Evolutionary conservation across 2,888 invertebrate species (phyloP), one percentile per base, ranked within the genome.

Genomic region (Conomelus anceps): DNA sequence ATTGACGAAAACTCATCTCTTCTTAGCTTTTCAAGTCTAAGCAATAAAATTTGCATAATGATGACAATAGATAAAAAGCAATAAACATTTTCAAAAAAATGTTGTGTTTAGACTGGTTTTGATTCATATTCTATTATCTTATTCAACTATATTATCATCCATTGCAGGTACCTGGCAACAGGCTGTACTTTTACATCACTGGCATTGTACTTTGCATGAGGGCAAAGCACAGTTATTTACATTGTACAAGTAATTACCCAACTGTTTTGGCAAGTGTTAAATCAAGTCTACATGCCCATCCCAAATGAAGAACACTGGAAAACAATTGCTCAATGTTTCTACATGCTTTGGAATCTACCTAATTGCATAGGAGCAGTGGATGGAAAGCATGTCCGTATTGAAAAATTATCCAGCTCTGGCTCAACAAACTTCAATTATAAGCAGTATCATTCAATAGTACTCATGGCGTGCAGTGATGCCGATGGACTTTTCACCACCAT

Each of bases 401-500:
- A 92, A 89, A 92, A 92, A 89, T 85, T 90, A 22, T 22, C 89
- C 22, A 85, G 22, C 4, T 4, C 85, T 23, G 85, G 85, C 20
- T 85, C 85, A 85, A 6, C 22, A 22, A 91, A 92, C 90, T 92
- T 90, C 88, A 93, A 92, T 89, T 92, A 92, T 89, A 92, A 92
- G 90, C n/a, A 22, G 1, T 92, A 91, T 88, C 91, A 92, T 90
- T 92, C 92, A 11, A 91, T 92, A 86, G 92, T 92, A 23, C 90
- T 93, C 89, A 34, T 92, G 90, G 92, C 90, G 23, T 91, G 91
- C 90, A 91, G 92, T 88, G 92, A 92, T 91, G 92, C 92, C 22
- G 92, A 92, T 91, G 92, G 92, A 20, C 29, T 91, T 22, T 92
- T 92, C 90, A 92, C 91, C 11, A 91, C 91, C 86, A 91, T 92